Evolutionary conservation across 2,113 vertebrate species (phyloP), one percentile per base, ranked within the genome.

Genomic region (Macroglossus sobrinus): DNA sequence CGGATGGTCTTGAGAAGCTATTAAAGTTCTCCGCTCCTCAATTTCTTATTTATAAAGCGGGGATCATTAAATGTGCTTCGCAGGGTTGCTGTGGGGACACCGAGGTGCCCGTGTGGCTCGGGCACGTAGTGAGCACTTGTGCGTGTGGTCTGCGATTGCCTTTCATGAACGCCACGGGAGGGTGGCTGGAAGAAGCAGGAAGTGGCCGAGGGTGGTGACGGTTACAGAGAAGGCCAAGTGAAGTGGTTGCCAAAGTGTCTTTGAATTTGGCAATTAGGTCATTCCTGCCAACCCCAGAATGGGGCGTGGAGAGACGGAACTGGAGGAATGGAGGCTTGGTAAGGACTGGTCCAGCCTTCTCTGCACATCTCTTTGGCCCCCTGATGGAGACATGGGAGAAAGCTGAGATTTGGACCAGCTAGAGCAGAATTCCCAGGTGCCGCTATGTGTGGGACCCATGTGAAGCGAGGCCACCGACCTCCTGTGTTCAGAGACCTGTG

Each of bases 81-180:
- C 69, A 57, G 59, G 50, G n/a, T 8, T 3, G 7, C 12, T 28
- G 50, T 43, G 15, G 59, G 59, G 24, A 53, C 33, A 18, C 26
- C 0, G 0, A 28, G 59, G 33, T 19, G 28, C 40, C 33, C 0
- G 0, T 10, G 76, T 2, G 7, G n/a, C 50, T 47, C 33, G 1
- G 38, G 4, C 43, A 5, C 12, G 0, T 0, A 24, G 76, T 5
- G 18, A 61, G 38, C 61, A 0, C 63, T 12, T 1, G 5, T 13
- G 0, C 7, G 0, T 7, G 11, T 5, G n/a, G 38, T 15, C 82
- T 88, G 35, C 19, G 26, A 35, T 9, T 1, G 3, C 30, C 69
- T 22, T 28, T 53, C 63, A 2, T 63, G 14, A 2, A n/a, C 15
- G 19, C 68, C n/a, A 15, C 26, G 12, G 38, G 45, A 69, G 33